These are phyloP conservation scores for Pachyseris speciosa DNA, from an alignment of 64 coral and sea anemone genomes.

Conservation along the genomic window DNA sequence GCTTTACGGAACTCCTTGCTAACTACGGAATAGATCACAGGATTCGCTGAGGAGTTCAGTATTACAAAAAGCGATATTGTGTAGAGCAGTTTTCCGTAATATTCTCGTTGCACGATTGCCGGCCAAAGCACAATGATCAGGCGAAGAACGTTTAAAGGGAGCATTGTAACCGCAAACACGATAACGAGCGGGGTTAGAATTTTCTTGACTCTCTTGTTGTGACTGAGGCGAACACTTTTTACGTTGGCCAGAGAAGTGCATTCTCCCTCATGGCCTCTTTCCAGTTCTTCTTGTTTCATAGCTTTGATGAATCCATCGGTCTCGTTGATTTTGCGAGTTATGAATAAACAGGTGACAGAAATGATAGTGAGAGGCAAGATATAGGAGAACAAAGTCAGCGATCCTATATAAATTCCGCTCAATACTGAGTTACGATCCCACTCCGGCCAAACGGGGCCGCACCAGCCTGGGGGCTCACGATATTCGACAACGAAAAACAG, in stretches of 20 bases:
- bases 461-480: not conserved
- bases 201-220: constrained; percentile 71
- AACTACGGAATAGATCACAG: constrained; percentile 57
- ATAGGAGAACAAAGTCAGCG: constrained; percentile 32
- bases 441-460: not conserved
- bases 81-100: constrained; percentile 37
- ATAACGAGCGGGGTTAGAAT: constrained; percentile 64
- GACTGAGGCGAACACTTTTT: constrained; percentile 44
- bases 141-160: constrained; percentile 40
- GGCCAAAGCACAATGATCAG: constrained; percentile 18
- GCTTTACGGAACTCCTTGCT: constrained; percentile 56
- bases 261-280: not conserved
- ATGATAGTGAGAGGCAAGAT: constrained; percentile 51
- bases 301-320: no score
- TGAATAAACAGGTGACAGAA: constrained; percentile 41
- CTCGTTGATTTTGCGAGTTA: constrained; percentile 33
- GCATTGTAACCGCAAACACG: constrained; percentile 57
- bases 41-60: constrained; percentile 55
- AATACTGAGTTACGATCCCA: not conserved
- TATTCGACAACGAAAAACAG: constrained; percentile 56
- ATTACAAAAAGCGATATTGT: constrained; percentile 31
- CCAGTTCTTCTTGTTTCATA: not conserved
- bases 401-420: not conserved
- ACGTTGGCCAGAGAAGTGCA: constrained; percentile 21
- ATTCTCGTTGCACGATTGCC: not conserved